These are phyloP conservation scores for Aphelenchoides fujianensis DNA, from an alignment of 1,140 invertebrate genomes.

Conservation along the genomic window DNA sequence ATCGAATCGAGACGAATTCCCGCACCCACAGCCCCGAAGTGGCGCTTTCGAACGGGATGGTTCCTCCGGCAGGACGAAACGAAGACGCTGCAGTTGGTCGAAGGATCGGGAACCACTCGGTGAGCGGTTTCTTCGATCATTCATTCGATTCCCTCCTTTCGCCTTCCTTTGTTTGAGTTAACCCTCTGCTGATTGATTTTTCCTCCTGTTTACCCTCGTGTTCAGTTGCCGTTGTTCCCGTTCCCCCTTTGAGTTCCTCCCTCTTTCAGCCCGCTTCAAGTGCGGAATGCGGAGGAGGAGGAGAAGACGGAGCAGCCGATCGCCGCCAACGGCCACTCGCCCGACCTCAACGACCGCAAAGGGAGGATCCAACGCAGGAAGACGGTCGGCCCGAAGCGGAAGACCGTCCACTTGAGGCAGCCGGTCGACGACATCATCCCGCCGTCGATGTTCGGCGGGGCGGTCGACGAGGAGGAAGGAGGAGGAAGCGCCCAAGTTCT, in stretches of 20 bases:
- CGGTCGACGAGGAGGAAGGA: not conserved
- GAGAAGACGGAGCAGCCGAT: no score
- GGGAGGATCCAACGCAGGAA: not conserved
- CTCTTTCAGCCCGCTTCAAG: not conserved
- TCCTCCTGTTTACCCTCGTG: not conserved
- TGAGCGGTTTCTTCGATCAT: not conserved
- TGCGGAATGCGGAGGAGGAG: not conserved
- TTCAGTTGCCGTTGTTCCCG: not conserved
- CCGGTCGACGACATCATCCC: not conserved
- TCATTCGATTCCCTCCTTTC: not conserved
- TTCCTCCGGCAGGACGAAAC: not conserved
- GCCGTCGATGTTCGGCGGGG: not conserved
- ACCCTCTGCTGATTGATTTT: not conserved
- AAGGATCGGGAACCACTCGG: not conserved
- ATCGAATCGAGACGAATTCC: not conserved
- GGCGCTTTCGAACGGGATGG: not conserved
- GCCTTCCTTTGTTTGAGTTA: no score
- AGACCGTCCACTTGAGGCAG: not conserved
- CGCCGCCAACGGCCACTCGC: not conserved
- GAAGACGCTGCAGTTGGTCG: slow-evolving; percentile 11
- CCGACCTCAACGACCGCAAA: not conserved
- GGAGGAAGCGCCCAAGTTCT: no score
- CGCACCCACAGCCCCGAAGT: not conserved
- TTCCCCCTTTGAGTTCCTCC: not conserved
- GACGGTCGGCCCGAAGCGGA: not conserved